Evolutionary conservation across 2,888 invertebrate genomes (phyloP), one percentile per base, ranked within the genome.

Genomic region (Rutpela maculata): DNA sequence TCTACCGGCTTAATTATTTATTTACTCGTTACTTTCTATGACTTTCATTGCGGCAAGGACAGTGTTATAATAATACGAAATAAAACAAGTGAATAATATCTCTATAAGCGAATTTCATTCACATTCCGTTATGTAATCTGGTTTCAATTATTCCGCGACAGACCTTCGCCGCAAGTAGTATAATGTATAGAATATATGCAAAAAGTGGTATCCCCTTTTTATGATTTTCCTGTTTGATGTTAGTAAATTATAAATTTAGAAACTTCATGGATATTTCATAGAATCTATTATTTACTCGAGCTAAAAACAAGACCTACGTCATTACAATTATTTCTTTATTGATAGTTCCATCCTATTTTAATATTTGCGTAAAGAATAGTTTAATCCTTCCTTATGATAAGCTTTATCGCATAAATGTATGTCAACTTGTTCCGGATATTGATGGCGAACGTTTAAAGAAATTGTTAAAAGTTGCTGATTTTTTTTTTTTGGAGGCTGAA

Each of bases 1-100:
- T n/a, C 22, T 35, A 43, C 60, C 19, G 15, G 70, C 60, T 70
- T 60, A 70, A 70, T 60, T 60, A 70, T 70, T 69, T 69, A 57
- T 57, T 59, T 60, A 19, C 57, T 18, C 31, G 11, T 10, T 9
- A 69, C 35, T 59, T 56, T 69, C 17, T 31, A 38, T 69, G 43
- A 66, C 66, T 69, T 59, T 62, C 43, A 18, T 60, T 43, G 19
- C 19, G 12, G n/a, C 59, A 60, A 70, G 38, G 55, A 59, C 60
- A 59, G 15, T 60, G 70, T 70, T 31, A 60, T 60, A 56, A 22
- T 60, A 56, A 22, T 59, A 59, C 1, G 19, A 19, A 11, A 59
- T 59, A 59, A 59, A 18, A 19, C 59, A 59, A 19, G 59, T 59
- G 22, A 19, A 11, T 57, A 57, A 50, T 50, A 50, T 50, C 50